Conservation (phyloP, 2,888 invertebrate genomes). For the Synanthedon myopaeformis region DNA sequence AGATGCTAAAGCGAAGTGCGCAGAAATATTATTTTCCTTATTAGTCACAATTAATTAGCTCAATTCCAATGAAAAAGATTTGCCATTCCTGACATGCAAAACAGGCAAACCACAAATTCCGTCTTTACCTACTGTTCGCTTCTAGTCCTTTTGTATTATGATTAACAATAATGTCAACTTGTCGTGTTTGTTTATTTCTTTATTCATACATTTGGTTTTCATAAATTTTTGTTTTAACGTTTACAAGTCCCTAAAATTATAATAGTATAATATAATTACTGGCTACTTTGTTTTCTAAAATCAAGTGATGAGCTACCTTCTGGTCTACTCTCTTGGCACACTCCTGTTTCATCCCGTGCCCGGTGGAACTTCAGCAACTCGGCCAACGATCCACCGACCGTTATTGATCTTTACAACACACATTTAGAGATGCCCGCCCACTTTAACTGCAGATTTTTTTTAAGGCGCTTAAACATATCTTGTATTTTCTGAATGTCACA, state of each 20-base stretch:
- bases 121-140: neutral
- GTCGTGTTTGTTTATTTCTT: neutral
- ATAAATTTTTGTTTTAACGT: no score
- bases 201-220: no score
- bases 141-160: neutral
- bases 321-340: no score
- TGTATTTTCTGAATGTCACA: no score
- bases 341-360: slow-evolving; percentile 6
- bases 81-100: slow-evolving; percentile 23
- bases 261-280: no score
- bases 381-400: slow-evolving; percentile 51
- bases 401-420: slow-evolving; percentile 32
- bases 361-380: slow-evolving; percentile 15
- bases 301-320: no score
- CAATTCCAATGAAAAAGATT: slow-evolving; percentile 20
- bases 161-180: neutral
- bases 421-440: no score
- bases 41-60: slow-evolving; percentile 6
- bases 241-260: no score
- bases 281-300: no score
- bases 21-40: slow-evolving; percentile 13
- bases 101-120: slow-evolving; percentile 48
- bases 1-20: slow-evolving; percentile 1
- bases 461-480: no score
- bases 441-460: no score